Percentiles rank a stretch among this genome's conserved stretches.
phyloP scores from a whole-genome alignment of 1,140 invertebrate genomes.

The Oncopodura yosiiana region DNA sequence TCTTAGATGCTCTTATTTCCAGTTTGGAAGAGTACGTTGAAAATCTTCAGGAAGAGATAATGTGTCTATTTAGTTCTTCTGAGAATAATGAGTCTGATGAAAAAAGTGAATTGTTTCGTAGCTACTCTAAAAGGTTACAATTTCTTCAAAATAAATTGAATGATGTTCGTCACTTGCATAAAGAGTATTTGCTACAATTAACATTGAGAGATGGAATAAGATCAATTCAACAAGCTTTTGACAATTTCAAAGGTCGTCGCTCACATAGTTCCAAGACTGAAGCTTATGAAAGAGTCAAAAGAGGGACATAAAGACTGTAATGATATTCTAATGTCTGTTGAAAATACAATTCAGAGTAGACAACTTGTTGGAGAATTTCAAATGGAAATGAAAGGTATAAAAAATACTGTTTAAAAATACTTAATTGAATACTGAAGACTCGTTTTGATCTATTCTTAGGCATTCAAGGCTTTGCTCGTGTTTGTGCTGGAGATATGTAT shows the following conservation, averaged over 20 bases:
- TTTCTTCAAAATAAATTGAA: too few relatives aligned
- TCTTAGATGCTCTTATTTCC: too few relatives aligned
- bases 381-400: slow-evolving; percentile 48
- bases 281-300: slow-evolving; percentile 45
- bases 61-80: too few relatives aligned
- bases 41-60: too few relatives aligned
- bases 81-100: too few relatives aligned
- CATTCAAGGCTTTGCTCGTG: slow-evolving; percentile 51
- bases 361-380: slow-evolving; percentile 47
- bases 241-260: slow-evolving; percentile 42
- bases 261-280: slow-evolving; percentile 42
- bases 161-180: too few relatives aligned
- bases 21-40: too few relatives aligned
- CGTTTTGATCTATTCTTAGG: neutral
- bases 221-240: slow-evolving; percentile 46
- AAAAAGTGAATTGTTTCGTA: too few relatives aligned
- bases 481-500: slow-evolving; percentile 54
- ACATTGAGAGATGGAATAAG: slow-evolving; percentile 45
- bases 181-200: slow-evolving; percentile 45
- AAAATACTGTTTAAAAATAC: neutral
- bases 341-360: slow-evolving; percentile 49
- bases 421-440: neutral
- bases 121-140: too few relatives aligned
- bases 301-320: slow-evolving; percentile 48
- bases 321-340: slow-evolving; percentile 46